Evolutionary conservation across 2,888 invertebrate genomes (phyloP).

Genomic region (Synergus laeviventris): DNA sequence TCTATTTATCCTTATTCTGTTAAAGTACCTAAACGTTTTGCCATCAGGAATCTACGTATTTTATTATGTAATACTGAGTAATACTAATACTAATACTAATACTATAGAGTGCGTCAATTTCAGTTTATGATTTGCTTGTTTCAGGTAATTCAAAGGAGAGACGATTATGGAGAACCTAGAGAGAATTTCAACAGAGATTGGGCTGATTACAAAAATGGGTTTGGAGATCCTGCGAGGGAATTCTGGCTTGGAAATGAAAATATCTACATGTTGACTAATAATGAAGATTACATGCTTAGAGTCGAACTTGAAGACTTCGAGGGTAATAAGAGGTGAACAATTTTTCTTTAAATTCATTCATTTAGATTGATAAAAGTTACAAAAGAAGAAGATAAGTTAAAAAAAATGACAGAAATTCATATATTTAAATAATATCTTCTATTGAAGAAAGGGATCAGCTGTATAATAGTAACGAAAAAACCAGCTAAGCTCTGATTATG

Average conservation of each 20-base stretch:
- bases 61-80: too few relatives aligned
- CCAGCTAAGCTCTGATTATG: background rate
- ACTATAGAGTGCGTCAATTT: background rate
- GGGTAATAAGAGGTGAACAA: slow-evolving; percentile 88
- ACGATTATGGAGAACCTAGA: slow-evolving; percentile 90
- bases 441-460: background rate
- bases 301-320: slow-evolving; percentile 95
- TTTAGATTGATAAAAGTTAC: background rate
- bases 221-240: slow-evolving; percentile 92
- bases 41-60: background rate
- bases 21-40: slow-evolving; percentile 3
- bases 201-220: slow-evolving; percentile 95
- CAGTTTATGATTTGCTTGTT: slow-evolving; percentile 38
- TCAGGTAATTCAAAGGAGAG: slow-evolving; percentile 92
- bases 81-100: too few relatives aligned
- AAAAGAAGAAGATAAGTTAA: too few relatives aligned
- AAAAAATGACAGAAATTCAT: too few relatives aligned
- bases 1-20: slow-evolving; percentile 12
- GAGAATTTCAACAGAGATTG: slow-evolving; percentile 95
- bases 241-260: slow-evolving; percentile 97
- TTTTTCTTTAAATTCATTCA: background rate
- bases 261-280: slow-evolving; percentile 94
- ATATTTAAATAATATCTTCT: too few relatives aligned
- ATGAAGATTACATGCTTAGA: slow-evolving; percentile 91
- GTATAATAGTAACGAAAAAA: background rate